These are phyloP conservation scores for Phallusia fumigata DNA, from an alignment of 23 tunicate species.

Conservation along the genomic window DNA sequence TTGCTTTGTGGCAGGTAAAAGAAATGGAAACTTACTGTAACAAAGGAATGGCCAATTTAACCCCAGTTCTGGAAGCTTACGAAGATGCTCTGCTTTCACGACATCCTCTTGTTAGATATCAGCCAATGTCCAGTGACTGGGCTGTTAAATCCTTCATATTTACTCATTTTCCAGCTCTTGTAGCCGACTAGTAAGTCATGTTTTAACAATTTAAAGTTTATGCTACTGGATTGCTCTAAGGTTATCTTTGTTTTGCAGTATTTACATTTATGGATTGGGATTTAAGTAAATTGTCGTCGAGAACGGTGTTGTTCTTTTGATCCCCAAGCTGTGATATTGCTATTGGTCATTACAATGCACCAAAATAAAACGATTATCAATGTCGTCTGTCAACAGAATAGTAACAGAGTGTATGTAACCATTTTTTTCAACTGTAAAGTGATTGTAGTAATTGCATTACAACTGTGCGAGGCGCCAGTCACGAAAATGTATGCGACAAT, in stretches of 20 bases:
- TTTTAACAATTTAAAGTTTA: background rate
- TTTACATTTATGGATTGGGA: constrained; percentile 21
- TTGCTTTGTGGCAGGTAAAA: constrained; percentile 34
- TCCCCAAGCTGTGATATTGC: too few relatives aligned
- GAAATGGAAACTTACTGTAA: constrained; percentile 78
- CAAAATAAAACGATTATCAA: too few relatives aligned
- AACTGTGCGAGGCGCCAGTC: too few relatives aligned
- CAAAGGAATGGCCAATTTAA: constrained; percentile 68
- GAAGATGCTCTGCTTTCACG: constrained; percentile 85
- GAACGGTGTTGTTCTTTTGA: too few relatives aligned
- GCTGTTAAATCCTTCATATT: constrained; percentile 67
- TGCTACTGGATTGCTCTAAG: too few relatives aligned
- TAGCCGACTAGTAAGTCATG: constrained; percentile 86
- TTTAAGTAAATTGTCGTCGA: too few relatives aligned
- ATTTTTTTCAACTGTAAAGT: too few relatives aligned
- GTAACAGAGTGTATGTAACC: too few relatives aligned
- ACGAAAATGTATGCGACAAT: too few relatives aligned
- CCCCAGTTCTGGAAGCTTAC: constrained; percentile 85
- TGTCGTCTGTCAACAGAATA: too few relatives aligned
- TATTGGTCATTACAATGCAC: too few relatives aligned
- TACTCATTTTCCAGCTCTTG: constrained; percentile 70
- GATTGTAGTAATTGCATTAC: too few relatives aligned
- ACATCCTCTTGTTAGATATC: constrained; percentile 69
- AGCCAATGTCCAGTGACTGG: constrained; percentile 91
- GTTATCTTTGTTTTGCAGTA: constrained; percentile 13